These are phyloP conservation scores for Macropis europaea DNA, from an alignment of 2,888 invertebrate genomes.

Conservation along the genomic window DNA sequence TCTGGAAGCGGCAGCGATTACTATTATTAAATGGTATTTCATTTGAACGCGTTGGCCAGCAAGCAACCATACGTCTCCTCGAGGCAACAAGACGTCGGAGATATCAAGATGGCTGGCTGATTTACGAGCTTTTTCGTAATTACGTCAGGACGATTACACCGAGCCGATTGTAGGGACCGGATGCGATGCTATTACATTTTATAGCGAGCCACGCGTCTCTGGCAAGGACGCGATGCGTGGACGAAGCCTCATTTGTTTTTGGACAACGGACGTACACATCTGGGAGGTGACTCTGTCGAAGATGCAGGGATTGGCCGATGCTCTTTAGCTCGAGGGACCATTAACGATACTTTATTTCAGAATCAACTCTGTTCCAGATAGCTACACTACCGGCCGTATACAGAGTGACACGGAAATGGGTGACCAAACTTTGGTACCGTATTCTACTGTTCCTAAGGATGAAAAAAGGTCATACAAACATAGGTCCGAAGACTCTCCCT, in stretches of 20 bases:
- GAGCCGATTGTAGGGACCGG: conserved; percentile 14
- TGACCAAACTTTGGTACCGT: too few relatives aligned
- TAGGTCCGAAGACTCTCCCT: too few relatives aligned
- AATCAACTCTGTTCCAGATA: too few relatives aligned
- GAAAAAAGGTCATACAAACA: too few relatives aligned
- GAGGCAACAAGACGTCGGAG: neutral
- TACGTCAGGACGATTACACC: neutral
- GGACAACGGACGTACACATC: conserved; percentile 32
- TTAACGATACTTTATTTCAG: too few relatives aligned
- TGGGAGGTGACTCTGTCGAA: too few relatives aligned
- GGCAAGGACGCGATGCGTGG: conserved; percentile 22
- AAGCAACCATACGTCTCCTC: neutral
- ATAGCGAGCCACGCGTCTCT: conserved; percentile 29
- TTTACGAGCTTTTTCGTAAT: conserved; percentile 17
- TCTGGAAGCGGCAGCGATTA: too few relatives aligned
- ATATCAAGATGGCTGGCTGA: neutral
- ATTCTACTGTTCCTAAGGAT: too few relatives aligned
- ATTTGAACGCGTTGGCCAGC: neutral
- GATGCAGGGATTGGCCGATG: too few relatives aligned
- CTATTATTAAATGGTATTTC: neutral
- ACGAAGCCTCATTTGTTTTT: conserved; percentile 32
- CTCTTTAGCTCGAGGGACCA: too few relatives aligned
- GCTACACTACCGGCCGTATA: too few relatives aligned
- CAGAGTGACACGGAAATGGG: too few relatives aligned
- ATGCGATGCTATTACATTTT: conserved; percentile 4